Percentiles rank a stretch among this genome's conserved stretches.
phyloP scores from a whole-genome alignment of 2,113 vertebrate genomes.

The Ciconia stormi region DNA sequence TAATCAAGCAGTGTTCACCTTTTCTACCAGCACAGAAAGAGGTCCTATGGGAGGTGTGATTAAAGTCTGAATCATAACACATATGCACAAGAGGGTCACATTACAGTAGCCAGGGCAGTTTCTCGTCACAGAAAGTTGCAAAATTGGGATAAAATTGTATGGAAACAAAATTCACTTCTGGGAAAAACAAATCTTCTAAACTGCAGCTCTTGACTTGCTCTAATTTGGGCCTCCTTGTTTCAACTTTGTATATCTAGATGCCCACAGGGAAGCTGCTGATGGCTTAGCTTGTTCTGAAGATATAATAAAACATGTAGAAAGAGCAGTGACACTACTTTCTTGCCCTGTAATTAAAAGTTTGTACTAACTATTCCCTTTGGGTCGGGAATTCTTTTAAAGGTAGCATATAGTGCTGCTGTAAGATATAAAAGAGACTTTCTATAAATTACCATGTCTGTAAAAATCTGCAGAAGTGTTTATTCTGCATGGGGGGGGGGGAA shows the following conservation, averaged over 20 bases:
- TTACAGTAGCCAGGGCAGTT: neutral
- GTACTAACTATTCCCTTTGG: neutral
- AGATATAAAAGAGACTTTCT: neutral
- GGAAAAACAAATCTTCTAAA: neutral
- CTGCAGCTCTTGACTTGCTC: neutral
- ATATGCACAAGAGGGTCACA: neutral
- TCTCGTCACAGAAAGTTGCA: neutral
- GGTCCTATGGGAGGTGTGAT: neutral
- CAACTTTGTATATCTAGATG: neutral
- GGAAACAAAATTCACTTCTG: neutral
- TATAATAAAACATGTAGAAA: neutral
- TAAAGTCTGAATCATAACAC: neutral
- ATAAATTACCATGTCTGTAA: neutral
- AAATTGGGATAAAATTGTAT: neutral
- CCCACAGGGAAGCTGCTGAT: neutral
- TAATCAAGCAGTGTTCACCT: neutral
- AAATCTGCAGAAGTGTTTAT: neutral
- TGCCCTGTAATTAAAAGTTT: neutral
- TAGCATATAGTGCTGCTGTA: neutral
- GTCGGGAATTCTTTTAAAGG: neutral
- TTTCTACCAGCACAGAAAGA: neutral
- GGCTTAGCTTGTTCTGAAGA: neutral
- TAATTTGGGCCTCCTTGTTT: neutral
- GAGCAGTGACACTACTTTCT: neutral
- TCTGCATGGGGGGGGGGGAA: neutral